A percentile compares a stretch with the other conserved stretches of the same genome.
These are phyloP conservation scores for Motacilla alba DNA, from an alignment of 2,113 vertebrate species.

Conservation along the genomic window DNA sequence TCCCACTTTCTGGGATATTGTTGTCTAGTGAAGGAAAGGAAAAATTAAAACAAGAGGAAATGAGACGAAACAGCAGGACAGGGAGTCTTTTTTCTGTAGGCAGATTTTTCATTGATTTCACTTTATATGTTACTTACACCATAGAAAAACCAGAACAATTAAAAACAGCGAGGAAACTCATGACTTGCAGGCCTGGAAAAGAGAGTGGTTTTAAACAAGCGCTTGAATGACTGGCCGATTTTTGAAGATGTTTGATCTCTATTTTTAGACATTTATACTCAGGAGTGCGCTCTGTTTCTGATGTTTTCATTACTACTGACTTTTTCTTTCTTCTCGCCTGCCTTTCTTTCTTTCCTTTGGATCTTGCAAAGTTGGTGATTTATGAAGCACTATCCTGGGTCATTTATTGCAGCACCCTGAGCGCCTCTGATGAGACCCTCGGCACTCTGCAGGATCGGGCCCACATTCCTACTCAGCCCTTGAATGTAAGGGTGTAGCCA, in stretches of 20 bases:
- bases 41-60: not conserved
- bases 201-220: not conserved
- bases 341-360: not conserved
- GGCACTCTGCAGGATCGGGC: not conserved
- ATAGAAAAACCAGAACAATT: slow-evolving; percentile 47
- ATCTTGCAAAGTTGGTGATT: not conserved
- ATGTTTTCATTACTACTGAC: slow-evolving; percentile 27
- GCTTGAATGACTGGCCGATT: not conserved
- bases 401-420: not conserved
- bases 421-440: not conserved
- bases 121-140: not conserved
- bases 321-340: not conserved
- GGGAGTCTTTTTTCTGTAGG: not conserved
- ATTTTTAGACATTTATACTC: slow-evolving; percentile 44
- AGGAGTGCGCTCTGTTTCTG: not conserved
- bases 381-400: not conserved
- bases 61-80: not conserved
- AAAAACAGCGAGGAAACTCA: slow-evolving; percentile 21
- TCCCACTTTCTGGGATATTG: not conserved
- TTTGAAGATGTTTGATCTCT: slow-evolving; percentile 35
- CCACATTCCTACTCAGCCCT: not conserved
- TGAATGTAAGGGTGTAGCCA: not conserved
- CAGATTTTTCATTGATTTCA: not conserved
- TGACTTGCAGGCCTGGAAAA: not conserved
- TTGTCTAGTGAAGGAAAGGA: not conserved